Percentiles rank a stretch among this genome's conserved stretches.
Conservation (phyloP, 2,888 invertebrate genomes). For the Plebejus anna region DNA sequence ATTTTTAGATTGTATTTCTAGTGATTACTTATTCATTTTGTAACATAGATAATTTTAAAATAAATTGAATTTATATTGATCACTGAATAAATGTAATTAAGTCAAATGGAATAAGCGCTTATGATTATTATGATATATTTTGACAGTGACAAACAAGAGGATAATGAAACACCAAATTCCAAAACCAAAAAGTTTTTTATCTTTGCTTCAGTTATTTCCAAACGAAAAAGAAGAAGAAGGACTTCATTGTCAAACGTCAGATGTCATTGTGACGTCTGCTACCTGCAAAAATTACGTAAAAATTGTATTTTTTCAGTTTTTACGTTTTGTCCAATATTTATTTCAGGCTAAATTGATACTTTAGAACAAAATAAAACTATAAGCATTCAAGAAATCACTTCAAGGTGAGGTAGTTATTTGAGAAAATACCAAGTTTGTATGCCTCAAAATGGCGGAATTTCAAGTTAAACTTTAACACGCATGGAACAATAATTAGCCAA, state of each 20-base stretch:
- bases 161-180: too few species aligned
- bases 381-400: neutral
- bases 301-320: slow-evolving; percentile 18
- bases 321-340: neutral
- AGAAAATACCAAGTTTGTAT: slow-evolving; percentile 30
- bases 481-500: slow-evolving; percentile 5
- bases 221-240: neutral
- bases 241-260: neutral
- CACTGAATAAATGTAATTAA: too few species aligned
- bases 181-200: too few species aligned
- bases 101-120: too few species aligned
- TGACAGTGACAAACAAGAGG: too few species aligned
- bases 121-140: too few species aligned
- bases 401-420: neutral
- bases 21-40: too few species aligned
- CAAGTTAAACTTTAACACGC: slow-evolving; percentile 30
- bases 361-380: neutral
- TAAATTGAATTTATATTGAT: too few species aligned
- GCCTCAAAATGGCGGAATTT: slow-evolving; percentile 46
- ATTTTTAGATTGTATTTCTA: too few species aligned
- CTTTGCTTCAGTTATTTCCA: too few species aligned
- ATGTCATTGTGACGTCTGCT: slow-evolving; percentile 2
- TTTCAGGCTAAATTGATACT: neutral
- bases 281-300: slow-evolving; percentile 5
- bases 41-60: too few species aligned